Evolutionary conservation across 2,113 vertebrate species (phyloP), one percentile per base, ranked within the genome.

Genomic region (Ascaphus truei): DNA sequence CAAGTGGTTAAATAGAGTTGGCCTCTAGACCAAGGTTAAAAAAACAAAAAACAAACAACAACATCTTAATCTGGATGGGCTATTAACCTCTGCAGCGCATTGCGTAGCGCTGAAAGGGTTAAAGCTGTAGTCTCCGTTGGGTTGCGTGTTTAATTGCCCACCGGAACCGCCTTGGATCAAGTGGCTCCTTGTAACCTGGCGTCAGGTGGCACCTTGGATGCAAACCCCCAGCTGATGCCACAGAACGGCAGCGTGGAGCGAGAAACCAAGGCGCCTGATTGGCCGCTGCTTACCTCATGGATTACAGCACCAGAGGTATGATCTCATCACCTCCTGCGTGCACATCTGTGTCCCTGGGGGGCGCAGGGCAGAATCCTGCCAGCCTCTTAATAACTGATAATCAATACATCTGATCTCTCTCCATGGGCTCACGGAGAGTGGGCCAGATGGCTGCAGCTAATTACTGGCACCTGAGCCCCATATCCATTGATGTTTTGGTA

Each of bases 321-420:
- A 68, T 68, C 65, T 68, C 65, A 58, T 57, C 31, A 25, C 53
- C 39, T 53, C 36, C 10, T 6, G 61, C 27, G 36, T 56, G 8
- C 30, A 33, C 53, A 34, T 56, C 30, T 51, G 30, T 48, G 26
- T 41, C 64, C 64, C 37, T 4, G 7, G 22, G 63, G 13, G 23
- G 12, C 18, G 30, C 12, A 20, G 23, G 33, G 48, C 48, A 20
- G 12, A 7, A 20, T 13, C 48, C 62, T 15, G 33, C 37, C 39
- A 26, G 45, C 13, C 53, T 33, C 22, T 47, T 68, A 68, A 68
- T 58, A 68, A 58, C 53, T 68, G 53, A 68, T 68, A 48, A 68
- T 68, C 65, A 34, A 68, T 68, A 58, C 27, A 18, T 27, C 15
- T 34, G 30, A 68, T 68, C 52, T 16, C 30, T 22, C 29, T 33